Base-by-base conservation (phyloP, 2,113 vertebrate genomes). In the Elachura formosa region DNA sequence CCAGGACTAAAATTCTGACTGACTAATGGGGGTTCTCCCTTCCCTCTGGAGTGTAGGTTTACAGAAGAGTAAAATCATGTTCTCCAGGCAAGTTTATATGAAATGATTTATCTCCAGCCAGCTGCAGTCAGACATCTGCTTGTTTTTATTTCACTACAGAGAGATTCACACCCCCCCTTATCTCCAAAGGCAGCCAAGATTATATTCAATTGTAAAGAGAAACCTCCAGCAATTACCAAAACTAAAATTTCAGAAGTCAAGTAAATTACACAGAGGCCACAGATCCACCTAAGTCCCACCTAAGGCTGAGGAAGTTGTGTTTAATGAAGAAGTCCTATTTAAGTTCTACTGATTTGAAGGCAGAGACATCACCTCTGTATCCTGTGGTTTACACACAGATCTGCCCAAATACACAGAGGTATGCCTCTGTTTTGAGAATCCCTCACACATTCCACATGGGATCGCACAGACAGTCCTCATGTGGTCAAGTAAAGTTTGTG, bases 121-220 rank as follows among this genome's bases (percentile, higher is more conserved):
- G 90, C 95, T 94, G 94, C 89, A 90, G 76, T 93, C 94, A 96
- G 93, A 95, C 95, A 95, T 90, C 96, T 95, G 96, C 92, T 93
- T 94, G 95, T 83, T 96, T 95, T 94, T 93, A 84, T 73, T 93
- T 92, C 86, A 90, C 95, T 89, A 85, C 83, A 82, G 61, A 73
- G 55, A 94, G 76, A 90, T 75, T 92, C 36, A 29, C 43, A 6
- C 22, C 46, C 64, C 22, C 43, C 61, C 31, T 72, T 34, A 91
- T 66, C 69, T 95, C 84, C 74, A 84, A 78, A 93, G 68, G n/a
- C 77, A 16, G 87, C 68, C 90, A 90, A 88, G 61, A 92, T 80
- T 55, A 81, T 43, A 93, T 59, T 12, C 43, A 93, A 51, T 43
- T 2, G 3, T 52, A 90, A 86, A 92, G 91, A 93, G 54, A 87